Percentiles rank a stretch among this genome's conserved stretches.
Conservation (phyloP, 2,797 vertebrate genomes). For the Nothura maculosa region DNA sequence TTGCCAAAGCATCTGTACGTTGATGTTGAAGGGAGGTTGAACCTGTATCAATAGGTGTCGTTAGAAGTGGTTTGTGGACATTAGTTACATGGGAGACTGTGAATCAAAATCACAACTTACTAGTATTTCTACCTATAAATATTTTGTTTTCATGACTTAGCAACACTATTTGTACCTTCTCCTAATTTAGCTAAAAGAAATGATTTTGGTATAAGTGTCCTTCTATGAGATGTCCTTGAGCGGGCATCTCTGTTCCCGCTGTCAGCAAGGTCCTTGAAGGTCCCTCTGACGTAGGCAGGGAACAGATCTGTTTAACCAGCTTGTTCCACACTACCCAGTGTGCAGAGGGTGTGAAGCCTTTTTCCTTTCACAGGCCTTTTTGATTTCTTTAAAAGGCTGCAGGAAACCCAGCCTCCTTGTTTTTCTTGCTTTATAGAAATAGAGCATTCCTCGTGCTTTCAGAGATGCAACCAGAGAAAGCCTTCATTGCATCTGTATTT, state of each 20-base stretch:
- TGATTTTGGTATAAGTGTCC: neutral
- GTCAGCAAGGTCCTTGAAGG: neutral
- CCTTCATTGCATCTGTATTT: neutral
- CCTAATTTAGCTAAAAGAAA: neutral
- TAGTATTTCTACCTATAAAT: neutral
- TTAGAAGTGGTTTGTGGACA: neutral
- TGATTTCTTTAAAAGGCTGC: neutral
- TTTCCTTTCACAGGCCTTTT: neutral
- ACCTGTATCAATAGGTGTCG: neutral
- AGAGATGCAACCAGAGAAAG: neutral
- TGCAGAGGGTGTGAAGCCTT: neutral
- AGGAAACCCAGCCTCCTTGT: neutral
- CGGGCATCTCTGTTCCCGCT: neutral
- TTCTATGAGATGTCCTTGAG: neutral
- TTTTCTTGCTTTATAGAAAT: neutral
- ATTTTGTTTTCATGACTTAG: neutral
- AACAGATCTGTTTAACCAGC: neutral
- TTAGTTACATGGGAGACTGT: rapidly evolving
- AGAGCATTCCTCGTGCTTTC: neutral
- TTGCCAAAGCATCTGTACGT: neutral
- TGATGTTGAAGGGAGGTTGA: neutral
- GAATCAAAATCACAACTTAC: neutral
- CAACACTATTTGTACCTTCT: neutral
- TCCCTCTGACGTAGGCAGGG: neutral
- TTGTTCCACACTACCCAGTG: neutral